Evolutionary conservation across 1,140 invertebrate genomes (phyloP), one percentile per base, ranked within the genome.

Genomic region (Brachionus rubens): DNA sequence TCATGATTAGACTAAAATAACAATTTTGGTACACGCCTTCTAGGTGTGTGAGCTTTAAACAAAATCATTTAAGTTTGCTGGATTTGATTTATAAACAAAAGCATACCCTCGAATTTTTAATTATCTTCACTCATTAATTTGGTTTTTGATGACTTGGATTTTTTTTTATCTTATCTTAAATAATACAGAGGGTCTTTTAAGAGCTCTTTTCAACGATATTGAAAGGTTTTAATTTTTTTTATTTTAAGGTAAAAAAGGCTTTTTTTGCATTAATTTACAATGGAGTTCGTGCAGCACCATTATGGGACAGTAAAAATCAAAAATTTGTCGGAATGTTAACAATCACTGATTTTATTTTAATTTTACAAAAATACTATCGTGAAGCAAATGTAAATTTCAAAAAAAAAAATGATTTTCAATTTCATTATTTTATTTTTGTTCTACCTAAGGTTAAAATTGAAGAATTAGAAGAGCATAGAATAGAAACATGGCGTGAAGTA

Each of bases 291-390:
- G 96, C 96, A 14, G 96, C 97, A 16, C 96, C 96, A 0, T 86
- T 99, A 36, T 99, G 96, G 96, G 94, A 99, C 82, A 93, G 91
- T 77, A 86, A 88, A 59, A 89, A 90, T 79, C 95, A 98, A 83
- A 88, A 91, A 82, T 99, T 90, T 84, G 91, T 88, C 79, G 88
- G 96, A 54, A 98, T 99, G 96, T 87, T 99, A 62, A 99, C 97
- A 41, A 99, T 99, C 80, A 99, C 97, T 52, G 97, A 99, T 86
- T 99, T 99, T 83, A 99, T 99, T 81, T 94, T 95, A 85, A 98
- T 99, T 81, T 87, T 98, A 59, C 91, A 95, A 86, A 87, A 84
- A 76, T 96, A 94, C 90, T 96, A 98, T 86, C 95, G 92, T 80
- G 92, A 92, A 79, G 91, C 93, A 19, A 88, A 90, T 79, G 91